Conservation (phyloP, 2,797 vertebrate genomes). For the Alca torda region DNA sequence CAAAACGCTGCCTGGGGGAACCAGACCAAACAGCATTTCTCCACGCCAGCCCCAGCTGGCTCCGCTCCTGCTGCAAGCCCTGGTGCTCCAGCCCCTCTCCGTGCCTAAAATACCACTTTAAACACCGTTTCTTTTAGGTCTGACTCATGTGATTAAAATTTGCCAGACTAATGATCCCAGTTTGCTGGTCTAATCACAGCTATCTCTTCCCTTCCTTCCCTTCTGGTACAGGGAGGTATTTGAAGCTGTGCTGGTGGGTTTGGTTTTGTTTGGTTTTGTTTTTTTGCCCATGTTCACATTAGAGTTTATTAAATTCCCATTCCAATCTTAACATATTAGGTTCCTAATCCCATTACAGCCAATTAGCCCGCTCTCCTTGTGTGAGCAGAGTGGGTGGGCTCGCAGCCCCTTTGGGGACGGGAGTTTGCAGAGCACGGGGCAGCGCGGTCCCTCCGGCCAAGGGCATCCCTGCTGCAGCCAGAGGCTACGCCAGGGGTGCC, state of each 20-base stretch:
- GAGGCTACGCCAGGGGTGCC: neutral
- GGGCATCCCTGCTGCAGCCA: neutral
- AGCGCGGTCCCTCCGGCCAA: neutral
- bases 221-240: neutral
- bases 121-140: neutral
- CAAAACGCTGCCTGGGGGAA: rapidly evolving
- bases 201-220: neutral
- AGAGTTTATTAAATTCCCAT: slow-evolving; percentile 39
- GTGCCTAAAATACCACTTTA: neutral
- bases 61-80: neutral
- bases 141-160: neutral
- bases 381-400: neutral
- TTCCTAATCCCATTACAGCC: slow-evolving; percentile 44
- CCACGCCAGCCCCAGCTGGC: neutral
- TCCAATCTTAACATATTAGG: neutral
- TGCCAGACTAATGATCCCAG: neutral
- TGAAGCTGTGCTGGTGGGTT: neutral
- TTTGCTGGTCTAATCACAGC: neutral
- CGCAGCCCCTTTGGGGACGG: neutral
- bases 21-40: neutral
- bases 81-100: neutral
- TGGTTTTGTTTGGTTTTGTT: neutral
- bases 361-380: neutral
- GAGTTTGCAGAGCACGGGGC: neutral
- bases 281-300: neutral